phyloP scores from a whole-genome alignment of 2,113 vertebrate genomes.

The Urocynchramus pylzowi region DNA sequence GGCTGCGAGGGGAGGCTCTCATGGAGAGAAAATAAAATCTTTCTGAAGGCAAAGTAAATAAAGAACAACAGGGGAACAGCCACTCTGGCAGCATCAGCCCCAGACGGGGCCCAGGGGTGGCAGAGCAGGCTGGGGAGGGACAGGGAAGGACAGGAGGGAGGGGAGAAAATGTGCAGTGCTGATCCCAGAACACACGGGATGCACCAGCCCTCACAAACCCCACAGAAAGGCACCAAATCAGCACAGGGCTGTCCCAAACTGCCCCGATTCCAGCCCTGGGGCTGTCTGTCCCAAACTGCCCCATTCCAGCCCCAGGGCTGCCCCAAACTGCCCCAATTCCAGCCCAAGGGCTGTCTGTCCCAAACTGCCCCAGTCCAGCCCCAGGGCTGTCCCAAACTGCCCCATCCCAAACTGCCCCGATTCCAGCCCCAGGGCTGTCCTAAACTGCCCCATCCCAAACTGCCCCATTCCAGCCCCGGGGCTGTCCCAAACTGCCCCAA shows the following conservation, averaged over 20 bases:
- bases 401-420: fast-evolving
- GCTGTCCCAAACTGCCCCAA: background rate
- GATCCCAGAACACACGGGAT: fast-evolving
- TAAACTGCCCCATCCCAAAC: fast-evolving
- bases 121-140: background rate
- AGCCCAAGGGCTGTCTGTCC: too few relatives aligned
- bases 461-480: background rate
- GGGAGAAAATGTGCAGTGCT: fast-evolving
- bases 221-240: background rate
- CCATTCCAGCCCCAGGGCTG: background rate
- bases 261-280: background rate
- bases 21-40: background rate
- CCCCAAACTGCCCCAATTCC: fast-evolving
- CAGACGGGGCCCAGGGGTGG: background rate
- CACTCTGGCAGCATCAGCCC: background rate
- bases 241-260: fast-evolving
- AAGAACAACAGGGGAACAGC: background rate
- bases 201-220: background rate
- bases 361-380: background rate
- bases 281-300: background rate
- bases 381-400: fast-evolving
- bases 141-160: background rate
- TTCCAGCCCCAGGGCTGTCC: too few relatives aligned
- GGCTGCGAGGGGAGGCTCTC: background rate
- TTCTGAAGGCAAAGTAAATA: background rate